Percentiles rank a stretch among this genome's conserved stretches.
These are phyloP conservation scores for Podargus strigoides DNA, from an alignment of 2,797 vertebrate species.

Conservation along the genomic window DNA sequence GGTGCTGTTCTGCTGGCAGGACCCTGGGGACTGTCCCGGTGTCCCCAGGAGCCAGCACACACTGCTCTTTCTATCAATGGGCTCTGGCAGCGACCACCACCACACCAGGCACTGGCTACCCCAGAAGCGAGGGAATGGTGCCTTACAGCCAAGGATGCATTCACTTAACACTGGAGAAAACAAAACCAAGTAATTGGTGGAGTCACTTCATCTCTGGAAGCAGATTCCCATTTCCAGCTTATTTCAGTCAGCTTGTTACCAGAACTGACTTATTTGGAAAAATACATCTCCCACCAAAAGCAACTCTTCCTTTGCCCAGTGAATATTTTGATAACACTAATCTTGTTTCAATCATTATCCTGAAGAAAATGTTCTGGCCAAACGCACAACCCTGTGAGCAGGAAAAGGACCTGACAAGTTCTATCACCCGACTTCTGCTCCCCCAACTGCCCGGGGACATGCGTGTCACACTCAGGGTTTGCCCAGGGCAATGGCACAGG, in stretches of 20 bases:
- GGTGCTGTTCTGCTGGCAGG: neutral
- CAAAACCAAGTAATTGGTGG: neutral
- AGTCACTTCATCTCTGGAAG: neutral
- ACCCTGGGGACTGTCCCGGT: rapidly evolving
- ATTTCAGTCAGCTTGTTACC: neutral
- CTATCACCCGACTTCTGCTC: neutral
- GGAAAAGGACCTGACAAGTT: neutral
- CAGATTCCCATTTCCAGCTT: neutral
- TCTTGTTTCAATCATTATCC: neutral
- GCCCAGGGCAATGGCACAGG: neutral
- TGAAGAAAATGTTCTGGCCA: neutral
- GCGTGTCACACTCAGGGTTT: rapidly evolving
- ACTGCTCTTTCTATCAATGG: rapidly evolving
- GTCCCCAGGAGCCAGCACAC: neutral
- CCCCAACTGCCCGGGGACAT: rapidly evolving
- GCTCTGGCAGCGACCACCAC: no score
- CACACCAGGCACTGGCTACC: neutral
- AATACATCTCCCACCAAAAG: rapidly evolving
- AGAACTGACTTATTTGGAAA: neutral
- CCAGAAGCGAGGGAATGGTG: no score
- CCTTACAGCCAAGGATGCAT: neutral
- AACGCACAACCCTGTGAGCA: neutral
- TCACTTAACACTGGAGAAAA: rapidly evolving
- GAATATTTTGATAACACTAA: neutral
- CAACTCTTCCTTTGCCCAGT: neutral